These are phyloP conservation scores for Okamejei kenojei DNA, from an alignment of 2,797 vertebrate species.

Conservation along the genomic window DNA sequence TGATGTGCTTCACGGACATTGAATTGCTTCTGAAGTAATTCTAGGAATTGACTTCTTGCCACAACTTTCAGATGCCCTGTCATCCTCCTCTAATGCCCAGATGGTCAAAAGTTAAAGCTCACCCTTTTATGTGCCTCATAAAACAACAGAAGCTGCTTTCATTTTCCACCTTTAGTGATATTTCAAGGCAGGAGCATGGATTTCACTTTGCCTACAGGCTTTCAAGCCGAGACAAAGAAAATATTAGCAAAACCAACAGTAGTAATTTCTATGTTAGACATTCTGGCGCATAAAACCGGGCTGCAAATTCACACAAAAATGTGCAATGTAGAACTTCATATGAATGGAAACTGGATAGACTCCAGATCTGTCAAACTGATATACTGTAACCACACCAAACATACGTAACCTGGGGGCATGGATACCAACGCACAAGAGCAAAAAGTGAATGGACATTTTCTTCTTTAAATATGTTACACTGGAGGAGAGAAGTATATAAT, in stretches of 20 bases:
- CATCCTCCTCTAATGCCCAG: neutral
- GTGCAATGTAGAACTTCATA: neutral
- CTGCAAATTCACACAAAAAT: slow-evolving; percentile 8
- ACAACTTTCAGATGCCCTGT: neutral
- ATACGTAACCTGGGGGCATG: neutral
- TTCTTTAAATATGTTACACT: neutral
- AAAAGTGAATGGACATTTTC: neutral
- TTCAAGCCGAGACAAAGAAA: slow-evolving; percentile 15
- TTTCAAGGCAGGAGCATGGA: neutral
- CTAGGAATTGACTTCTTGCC: neutral
- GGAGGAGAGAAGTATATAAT: neutral
- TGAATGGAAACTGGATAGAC: neutral
- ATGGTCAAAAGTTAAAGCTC: neutral
- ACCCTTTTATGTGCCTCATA: neutral
- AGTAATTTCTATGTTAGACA: neutral
- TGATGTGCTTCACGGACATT: neutral
- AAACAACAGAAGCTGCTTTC: neutral
- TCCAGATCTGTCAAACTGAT: neutral
- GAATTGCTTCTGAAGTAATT: neutral
- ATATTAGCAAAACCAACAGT: slow-evolving; percentile 3
- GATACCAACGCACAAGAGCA: neutral
- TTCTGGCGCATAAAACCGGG: neutral
- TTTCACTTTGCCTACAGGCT: neutral
- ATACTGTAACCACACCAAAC: neutral
- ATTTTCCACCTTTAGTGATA: neutral